Evolutionary conservation across 2,113 vertebrate species (phyloP).

Genomic region (Recurvirostra avosetta): DNA sequence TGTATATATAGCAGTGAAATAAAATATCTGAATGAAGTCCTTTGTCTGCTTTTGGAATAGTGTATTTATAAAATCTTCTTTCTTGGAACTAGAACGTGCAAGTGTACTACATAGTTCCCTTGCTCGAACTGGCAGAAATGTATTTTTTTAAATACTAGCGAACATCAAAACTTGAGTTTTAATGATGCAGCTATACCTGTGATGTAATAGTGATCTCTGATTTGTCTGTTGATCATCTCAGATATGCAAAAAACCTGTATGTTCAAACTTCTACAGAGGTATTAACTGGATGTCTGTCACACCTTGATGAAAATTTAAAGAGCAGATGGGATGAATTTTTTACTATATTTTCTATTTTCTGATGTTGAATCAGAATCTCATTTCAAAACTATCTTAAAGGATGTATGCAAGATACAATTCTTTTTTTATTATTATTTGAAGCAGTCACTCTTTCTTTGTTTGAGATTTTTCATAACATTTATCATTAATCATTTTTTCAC

Average conservation of each 20-base stretch:
- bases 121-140: background rate
- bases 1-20: background rate
- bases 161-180: background rate
- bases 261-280: background rate
- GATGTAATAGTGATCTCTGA: background rate
- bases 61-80: background rate
- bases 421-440: background rate
- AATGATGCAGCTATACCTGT: background rate
- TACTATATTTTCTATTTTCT: background rate
- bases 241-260: background rate
- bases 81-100: rapidly evolving
- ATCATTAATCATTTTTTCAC: background rate
- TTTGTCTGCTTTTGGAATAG: background rate
- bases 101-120: background rate
- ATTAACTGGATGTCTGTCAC: background rate
- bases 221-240: background rate
- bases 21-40: background rate
- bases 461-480: background rate
- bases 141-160: background rate
- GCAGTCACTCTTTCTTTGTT: background rate
- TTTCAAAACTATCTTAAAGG: background rate
- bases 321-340: background rate
- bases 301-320: background rate
- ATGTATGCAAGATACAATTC: background rate
- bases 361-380: background rate